Evolutionary conservation across 2,113 vertebrate species (phyloP), one percentile per base, ranked within the genome.

Genomic region (Neotragus moschatus): DNA sequence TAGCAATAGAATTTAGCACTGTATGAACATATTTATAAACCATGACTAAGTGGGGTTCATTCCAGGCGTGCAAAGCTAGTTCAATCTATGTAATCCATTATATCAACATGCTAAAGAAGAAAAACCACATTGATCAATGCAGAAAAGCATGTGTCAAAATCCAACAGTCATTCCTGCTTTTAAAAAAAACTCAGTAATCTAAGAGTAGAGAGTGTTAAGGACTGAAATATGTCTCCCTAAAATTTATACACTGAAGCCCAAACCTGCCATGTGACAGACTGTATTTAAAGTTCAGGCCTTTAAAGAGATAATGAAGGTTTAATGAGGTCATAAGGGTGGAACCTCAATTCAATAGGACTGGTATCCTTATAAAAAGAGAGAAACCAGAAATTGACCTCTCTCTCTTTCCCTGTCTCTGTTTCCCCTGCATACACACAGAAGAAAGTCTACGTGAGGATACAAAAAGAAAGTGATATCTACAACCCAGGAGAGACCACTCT

Each of bases 61-160:
- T 85, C 43, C 45, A 96, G 30, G 9, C 36, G 25, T 91, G 26
- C 16, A 88, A 95, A 61, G 39, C 86, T 88, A 33, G 10, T 88
- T 94, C 43, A 81, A 26, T 96, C 49, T 87, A 30, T 43, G 11
- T 61, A 84, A 84, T 88, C 58, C 30, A 58, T 82, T 49, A 77
- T n/a, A 87, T 77, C 43, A 96, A 58, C 10, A 53, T 12, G 19
- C 36, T 90, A 96, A 96, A 75, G 21, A 87, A 90, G 47, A 94
- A 94, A 94, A 81, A 63, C 88, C 43, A 56, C 55, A 70, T 19
- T 23, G 33, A 96, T 66, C 17, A 81, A 61, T 33, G 6, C 55
- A 90, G 56, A 85, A 92, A 89, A 39, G 43, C 60, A 84, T 90
- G 51, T 91, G 82, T 8, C 30, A 84, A 95, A 96, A 90, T 84